A percentile compares a stretch with the other conserved stretches of the same genome.
Evolutionary conservation across 2,888 invertebrate species (phyloP).

Genomic region (Spicauda simplicius): DNA sequence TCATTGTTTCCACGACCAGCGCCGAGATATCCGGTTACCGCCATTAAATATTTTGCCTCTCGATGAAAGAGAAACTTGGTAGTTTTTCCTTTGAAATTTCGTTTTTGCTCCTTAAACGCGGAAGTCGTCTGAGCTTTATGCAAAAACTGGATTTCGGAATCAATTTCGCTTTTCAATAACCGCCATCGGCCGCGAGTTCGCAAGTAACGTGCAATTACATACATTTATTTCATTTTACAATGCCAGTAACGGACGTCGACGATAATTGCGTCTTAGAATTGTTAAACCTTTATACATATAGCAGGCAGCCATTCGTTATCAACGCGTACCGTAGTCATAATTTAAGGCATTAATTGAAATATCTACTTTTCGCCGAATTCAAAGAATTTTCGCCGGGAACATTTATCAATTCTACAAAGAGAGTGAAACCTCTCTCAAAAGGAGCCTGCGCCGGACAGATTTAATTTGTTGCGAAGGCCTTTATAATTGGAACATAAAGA

Average conservation of each 20-base stretch:
- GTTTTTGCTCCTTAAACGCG: constrained; percentile 79
- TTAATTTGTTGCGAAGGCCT: constrained; percentile 85
- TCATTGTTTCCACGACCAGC: constrained; percentile 80
- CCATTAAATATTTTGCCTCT: constrained; percentile 83
- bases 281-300: constrained; percentile 55
- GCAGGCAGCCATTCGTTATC: constrained; percentile 55
- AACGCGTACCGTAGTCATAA: constrained; percentile 61
- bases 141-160: constrained; percentile 77
- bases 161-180: constrained; percentile 72
- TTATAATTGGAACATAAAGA: constrained; percentile 86
- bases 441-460: constrained; percentile 83
- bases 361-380: constrained; percentile 67
- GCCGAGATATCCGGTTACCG: constrained; percentile 82
- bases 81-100: constrained; percentile 74
- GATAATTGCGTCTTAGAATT: constrained; percentile 55
- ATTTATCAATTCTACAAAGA: constrained; percentile 85
- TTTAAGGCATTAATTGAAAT: constrained; percentile 62
- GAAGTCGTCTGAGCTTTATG: constrained; percentile 79
- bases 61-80: constrained; percentile 81
- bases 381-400: constrained; percentile 79
- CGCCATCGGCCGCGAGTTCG: constrained; percentile 53
- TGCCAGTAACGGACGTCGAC: constrained; percentile 55
- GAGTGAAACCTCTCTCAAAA: constrained; percentile 84
- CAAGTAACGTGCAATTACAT: constrained; percentile 77
- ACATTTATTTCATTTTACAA: constrained; percentile 57